Conservation (phyloP, 2,797 vertebrate genomes). For the Scolopax bukidnonensis region DNA sequence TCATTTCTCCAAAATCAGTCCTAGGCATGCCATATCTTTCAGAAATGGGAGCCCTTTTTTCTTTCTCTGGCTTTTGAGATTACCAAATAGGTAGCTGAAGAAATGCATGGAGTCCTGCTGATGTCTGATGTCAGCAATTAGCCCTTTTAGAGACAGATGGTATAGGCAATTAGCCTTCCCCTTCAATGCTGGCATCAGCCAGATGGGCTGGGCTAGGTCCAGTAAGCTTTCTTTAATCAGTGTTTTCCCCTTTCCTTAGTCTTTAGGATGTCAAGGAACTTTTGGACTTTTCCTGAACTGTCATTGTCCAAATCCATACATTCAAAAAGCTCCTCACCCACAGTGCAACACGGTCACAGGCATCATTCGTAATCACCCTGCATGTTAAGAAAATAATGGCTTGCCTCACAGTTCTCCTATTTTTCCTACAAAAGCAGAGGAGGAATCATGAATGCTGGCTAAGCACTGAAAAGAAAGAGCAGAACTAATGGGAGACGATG, state of each 20-base stretch:
- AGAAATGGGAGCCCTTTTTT: not conserved
- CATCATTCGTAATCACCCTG: not conserved
- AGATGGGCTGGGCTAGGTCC: slow-evolving; percentile 66
- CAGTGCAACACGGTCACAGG: not conserved
- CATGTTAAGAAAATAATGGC: not conserved
- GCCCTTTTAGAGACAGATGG: slow-evolving; percentile 66
- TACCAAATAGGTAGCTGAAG: slow-evolving; percentile 36
- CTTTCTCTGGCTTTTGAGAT: not conserved
- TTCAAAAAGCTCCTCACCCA: not conserved
- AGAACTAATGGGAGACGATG: not conserved
- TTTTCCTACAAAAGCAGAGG: not conserved
- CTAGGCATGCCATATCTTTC: not conserved
- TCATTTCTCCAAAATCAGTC: not conserved
- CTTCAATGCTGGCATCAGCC: slow-evolving; percentile 49
- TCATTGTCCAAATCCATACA: not conserved
- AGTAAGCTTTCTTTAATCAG: slow-evolving; percentile 69
- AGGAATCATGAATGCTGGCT: not conserved
- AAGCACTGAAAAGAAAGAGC: not conserved
- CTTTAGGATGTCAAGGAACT: slow-evolving; percentile 27
- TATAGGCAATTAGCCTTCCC: slow-evolving; percentile 62
- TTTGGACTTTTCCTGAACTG: not conserved
- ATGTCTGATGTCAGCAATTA: slow-evolving; percentile 65
- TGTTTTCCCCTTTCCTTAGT: slow-evolving; percentile 10
- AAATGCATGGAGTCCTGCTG: slow-evolving; percentile 53
- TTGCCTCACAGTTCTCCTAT: not conserved